A percentile compares a stretch with the other conserved stretches of the same genome.
phyloP scores from a whole-genome alignment of 1,140 invertebrate species.

The Trachymyrmex septentrionalis region DNA sequence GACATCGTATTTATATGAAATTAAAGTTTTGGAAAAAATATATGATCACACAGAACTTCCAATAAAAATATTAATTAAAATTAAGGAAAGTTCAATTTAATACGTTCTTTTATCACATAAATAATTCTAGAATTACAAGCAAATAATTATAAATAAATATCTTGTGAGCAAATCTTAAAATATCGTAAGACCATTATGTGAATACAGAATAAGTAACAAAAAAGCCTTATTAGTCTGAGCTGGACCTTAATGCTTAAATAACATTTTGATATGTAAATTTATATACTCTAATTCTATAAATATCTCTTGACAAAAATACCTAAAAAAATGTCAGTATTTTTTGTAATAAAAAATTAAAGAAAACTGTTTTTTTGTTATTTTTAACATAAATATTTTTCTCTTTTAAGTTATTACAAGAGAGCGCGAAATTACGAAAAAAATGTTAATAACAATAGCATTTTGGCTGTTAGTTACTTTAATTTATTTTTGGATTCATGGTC shows the following conservation, averaged over 20 bases:
- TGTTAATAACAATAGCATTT: slow-evolving; percentile 77
- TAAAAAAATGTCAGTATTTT: neutral
- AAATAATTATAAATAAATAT: neutral
- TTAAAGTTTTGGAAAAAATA: neutral
- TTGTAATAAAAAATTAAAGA: neutral
- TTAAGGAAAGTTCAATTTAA: neutral
- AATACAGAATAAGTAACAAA: too few species aligned
- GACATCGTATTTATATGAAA: neutral
- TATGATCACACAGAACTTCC: neutral
- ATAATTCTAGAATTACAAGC: neutral
- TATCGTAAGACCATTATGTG: too few species aligned
- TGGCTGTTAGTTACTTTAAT: slow-evolving; percentile 78
- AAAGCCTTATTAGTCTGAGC: too few species aligned
- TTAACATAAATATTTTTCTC: slow-evolving; percentile 1
- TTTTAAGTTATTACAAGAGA: neutral
- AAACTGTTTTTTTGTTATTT: neutral
- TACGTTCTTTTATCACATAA: neutral
- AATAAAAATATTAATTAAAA: neutral
- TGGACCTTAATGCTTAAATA: too few species aligned
- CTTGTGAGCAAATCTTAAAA: too few species aligned
- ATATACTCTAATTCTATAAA: neutral
- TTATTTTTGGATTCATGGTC: slow-evolving; percentile 77
- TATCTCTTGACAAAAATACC: neutral
- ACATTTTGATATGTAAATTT: too few species aligned
- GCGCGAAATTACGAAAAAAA: slow-evolving; percentile 71